Percentiles rank a stretch among this genome's conserved stretches.
phyloP scores from a whole-genome alignment of 1,140 invertebrate genomes.

The Physella acuta region DNA sequence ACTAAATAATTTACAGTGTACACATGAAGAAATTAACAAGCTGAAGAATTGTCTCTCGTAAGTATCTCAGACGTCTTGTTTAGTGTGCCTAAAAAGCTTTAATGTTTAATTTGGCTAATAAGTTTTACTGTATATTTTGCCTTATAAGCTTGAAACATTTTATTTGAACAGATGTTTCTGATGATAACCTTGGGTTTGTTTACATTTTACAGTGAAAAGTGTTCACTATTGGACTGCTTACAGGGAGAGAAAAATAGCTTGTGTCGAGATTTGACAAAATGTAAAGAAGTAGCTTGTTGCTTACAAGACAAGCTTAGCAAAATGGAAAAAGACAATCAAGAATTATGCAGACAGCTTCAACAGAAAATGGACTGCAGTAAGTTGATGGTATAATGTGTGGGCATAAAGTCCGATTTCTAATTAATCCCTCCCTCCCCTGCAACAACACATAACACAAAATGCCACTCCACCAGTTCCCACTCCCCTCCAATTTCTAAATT shows the following conservation, averaged over 20 bases:
- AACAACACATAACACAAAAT: too few species aligned
- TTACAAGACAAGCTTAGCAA: slow-evolving; percentile 21
- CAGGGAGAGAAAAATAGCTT: slow-evolving; percentile 20
- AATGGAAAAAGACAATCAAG: slow-evolving; percentile 26
- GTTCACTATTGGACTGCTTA: slow-evolving; percentile 1
- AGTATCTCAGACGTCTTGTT: background rate
- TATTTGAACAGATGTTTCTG: too few species aligned
- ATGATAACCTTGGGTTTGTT: too few species aligned
- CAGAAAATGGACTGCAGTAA: slow-evolving; percentile 25
- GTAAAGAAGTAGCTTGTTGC: slow-evolving; percentile 9
- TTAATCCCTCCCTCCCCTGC: too few species aligned
- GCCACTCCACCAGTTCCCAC: too few species aligned
- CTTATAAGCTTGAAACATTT: too few species aligned
- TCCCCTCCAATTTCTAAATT: too few species aligned
- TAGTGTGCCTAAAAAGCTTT: too few species aligned
- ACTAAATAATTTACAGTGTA: slow-evolving; percentile 10
- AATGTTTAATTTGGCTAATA: too few species aligned
- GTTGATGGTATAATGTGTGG: too few species aligned
- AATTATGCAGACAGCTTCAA: slow-evolving; percentile 17
- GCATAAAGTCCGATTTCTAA: too few species aligned
- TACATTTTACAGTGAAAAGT: slow-evolving; percentile 15
- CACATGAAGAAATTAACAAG: slow-evolving; percentile 17
- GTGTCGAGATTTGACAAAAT: slow-evolving; percentile 7
- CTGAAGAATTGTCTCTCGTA: slow-evolving; percentile 15
- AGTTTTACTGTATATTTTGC: too few species aligned